Base-by-base conservation (phyloP, 2,797 vertebrate genomes). In the Parambassis ranga region DNA sequence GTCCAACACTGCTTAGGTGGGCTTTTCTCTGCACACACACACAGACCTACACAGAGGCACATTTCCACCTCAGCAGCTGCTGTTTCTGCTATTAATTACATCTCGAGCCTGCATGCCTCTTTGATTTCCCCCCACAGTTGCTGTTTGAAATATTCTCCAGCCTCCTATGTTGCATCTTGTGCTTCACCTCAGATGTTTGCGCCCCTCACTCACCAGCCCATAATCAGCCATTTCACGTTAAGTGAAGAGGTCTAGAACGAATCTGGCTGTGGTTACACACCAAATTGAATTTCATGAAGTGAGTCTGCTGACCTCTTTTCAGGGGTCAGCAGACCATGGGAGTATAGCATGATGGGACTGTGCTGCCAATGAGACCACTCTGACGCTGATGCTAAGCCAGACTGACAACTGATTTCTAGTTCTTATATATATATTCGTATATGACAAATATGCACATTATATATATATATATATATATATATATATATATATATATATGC, bases 1-100 rank as follows among this genome's bases (percentile, higher is more conserved):
- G 33, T 43, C 22, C 44, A 23, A 57, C 50, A 5, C 18, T 10
- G 44, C 30, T 69, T 32, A 46, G 59, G 49, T 58, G 18, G 27
- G 30, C 28, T 49, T 56, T 57, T 41, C 38, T 44, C 32, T 22
- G 10, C 28, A 20, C 7, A 3, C 3, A n/a, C n/a, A n/a, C n/a
- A n/a, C n/a, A n/a, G n/a, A n/a, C n/a, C n/a, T n/a, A n/a, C n/a
- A n/a, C n/a, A n/a, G n/a, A n/a, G n/a, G n/a, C n/a, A n/a, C n/a
- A n/a, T n/a, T n/a, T n/a, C n/a, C n/a, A n/a, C n/a, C n/a, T n/a
- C n/a, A n/a, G 6, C 42, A 10, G 19, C 33, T 63, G 42, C 53
- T n/a, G n/a, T 32, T 50, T 42, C 16, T 15, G 1, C 36, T 10
- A 31, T 26, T 38, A 20, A 51, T 64, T 37, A 46, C 36, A 38